Evolutionary conservation across 2,113 vertebrate species (phyloP).

Genomic region (Otocyon megalotis): DNA sequence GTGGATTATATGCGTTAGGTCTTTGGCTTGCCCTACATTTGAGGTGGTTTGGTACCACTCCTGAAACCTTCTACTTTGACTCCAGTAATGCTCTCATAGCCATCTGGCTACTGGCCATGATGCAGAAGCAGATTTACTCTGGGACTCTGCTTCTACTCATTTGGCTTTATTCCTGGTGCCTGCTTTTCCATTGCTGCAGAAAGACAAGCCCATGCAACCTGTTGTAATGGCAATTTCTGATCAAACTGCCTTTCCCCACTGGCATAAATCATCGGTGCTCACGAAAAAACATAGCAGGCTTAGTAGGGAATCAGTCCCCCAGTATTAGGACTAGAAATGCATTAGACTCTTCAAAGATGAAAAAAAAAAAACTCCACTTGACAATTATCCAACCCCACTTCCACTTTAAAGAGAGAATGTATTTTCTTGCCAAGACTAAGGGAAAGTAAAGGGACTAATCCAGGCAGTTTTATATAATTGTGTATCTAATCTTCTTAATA

Average conservation of each 20-base stretch:
- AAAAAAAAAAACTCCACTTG: neutral
- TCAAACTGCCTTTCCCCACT: neutral
- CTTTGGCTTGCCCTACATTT: neutral
- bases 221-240: neutral
- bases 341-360: neutral
- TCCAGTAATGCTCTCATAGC: neutral
- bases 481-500: slow-evolving; percentile 33
- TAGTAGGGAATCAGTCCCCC: neutral
- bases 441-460: neutral
- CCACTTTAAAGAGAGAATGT: neutral
- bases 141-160: neutral
- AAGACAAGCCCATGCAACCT: neutral
- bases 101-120: neutral
- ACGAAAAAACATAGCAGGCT: neutral
- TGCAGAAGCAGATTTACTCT: neutral
- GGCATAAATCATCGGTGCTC: neutral
- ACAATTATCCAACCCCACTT: neutral
- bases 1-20: neutral
- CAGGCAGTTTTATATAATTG: slow-evolving; percentile 31
- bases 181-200: neutral
- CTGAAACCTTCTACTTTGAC: neutral
- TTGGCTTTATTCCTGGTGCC: neutral
- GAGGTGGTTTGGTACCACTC: neutral
- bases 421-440: neutral
- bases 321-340: neutral